Percentiles rank a stretch among this genome's conserved stretches.
phyloP scores from a whole-genome alignment of 1,140 invertebrate genomes.

The Mya arenaria region DNA sequence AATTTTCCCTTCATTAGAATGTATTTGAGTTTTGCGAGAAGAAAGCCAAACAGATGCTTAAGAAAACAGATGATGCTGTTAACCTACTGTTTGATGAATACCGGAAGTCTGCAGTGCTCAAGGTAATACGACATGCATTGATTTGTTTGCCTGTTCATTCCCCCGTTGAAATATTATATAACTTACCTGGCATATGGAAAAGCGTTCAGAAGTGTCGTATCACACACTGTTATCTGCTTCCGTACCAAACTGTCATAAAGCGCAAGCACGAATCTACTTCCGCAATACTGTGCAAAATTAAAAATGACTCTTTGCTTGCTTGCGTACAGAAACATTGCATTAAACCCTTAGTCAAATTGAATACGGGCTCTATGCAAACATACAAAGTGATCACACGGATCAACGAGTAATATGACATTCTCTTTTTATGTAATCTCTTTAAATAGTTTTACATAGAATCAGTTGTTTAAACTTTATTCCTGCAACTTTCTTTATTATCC shows the following conservation, averaged over 20 bases:
- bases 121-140: background rate
- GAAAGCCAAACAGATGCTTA: background rate
- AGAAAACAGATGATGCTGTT: background rate
- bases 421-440: too few species aligned
- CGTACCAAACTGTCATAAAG: background rate
- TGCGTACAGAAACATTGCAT: too few species aligned
- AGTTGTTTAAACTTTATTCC: too few species aligned
- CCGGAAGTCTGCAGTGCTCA: background rate
- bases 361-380: too few species aligned
- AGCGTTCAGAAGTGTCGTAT: background rate
- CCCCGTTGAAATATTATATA: too few species aligned
- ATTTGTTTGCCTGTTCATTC: background rate
- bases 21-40: slow-evolving; percentile 7
- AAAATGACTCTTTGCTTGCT: background rate
- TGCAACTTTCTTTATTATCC: too few species aligned
- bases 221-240: background rate
- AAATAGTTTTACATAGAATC: too few species aligned
- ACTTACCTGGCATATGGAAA: background rate
- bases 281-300: background rate
- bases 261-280: background rate
- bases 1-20: slow-evolving; percentile 14
- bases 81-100: slow-evolving; percentile 30
- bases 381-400: too few species aligned
- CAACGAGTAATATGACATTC: too few species aligned
- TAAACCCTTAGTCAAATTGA: too few species aligned